Percentiles rank a stretch among this genome's conserved stretches.
These are phyloP conservation scores for Hystrix cristata DNA, from an alignment of 2,113 vertebrate genomes.

Conservation along the genomic window DNA sequence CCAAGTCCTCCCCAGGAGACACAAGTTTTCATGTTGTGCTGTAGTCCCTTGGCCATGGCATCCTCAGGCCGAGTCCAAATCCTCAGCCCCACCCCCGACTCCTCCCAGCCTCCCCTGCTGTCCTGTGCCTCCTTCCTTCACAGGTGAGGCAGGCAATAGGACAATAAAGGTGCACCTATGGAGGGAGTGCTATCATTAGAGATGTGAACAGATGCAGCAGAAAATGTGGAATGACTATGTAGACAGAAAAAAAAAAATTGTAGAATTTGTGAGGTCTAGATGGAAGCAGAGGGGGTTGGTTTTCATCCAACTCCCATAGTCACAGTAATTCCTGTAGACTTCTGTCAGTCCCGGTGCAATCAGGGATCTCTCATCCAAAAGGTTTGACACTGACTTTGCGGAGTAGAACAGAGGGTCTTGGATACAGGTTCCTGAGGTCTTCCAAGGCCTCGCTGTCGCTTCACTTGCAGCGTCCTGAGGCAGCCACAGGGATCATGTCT, in stretches of 20 bases:
- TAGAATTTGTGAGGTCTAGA: fast-evolving
- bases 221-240: fast-evolving
- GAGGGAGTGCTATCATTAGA: not conserved
- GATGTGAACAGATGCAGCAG: not conserved
- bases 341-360: fast-evolving
- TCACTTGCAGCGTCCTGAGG: not conserved
- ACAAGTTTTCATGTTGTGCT: fast-evolving
- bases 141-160: not conserved
- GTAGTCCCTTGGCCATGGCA: fast-evolving
- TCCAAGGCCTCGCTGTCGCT: not conserved
- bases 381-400: no score
- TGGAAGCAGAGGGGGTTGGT: not conserved
- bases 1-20: fast-evolving
- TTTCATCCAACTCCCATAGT: fast-evolving
- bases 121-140: not conserved
- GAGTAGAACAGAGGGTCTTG: no score
- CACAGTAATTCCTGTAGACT: not conserved
- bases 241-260: fast-evolving
- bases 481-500: not conserved
- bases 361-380: no score
- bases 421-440: fast-evolving
- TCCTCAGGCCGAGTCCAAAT: fast-evolving
- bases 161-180: fast-evolving
- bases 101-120: fast-evolving
- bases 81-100: not conserved